Percentiles rank a stretch among this genome's conserved stretches.
phyloP scores from a whole-genome alignment of 2,113 vertebrate species.

The Vulpes ferrilata region DNA sequence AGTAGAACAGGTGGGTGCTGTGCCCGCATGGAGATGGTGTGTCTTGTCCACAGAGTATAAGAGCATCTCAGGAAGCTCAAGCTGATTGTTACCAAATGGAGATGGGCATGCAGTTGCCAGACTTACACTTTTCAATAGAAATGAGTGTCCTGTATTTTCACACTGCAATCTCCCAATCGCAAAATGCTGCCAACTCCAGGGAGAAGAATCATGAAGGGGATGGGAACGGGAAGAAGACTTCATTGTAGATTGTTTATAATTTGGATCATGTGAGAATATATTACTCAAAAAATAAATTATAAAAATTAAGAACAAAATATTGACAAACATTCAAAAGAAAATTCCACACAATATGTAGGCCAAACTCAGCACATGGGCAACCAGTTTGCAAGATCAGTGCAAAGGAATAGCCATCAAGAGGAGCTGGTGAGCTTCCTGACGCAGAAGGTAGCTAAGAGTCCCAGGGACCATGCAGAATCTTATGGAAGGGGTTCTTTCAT shows the following conservation, averaged over 20 bases:
- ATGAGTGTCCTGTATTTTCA: background rate
- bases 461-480: background rate
- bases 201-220: background rate
- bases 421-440: background rate
- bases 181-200: background rate
- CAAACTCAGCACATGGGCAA: background rate
- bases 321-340: background rate
- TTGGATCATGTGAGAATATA: background rate
- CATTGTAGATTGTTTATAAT: background rate
- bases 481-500: background rate
- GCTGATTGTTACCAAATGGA: background rate
- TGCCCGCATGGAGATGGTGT: background rate
- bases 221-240: background rate
- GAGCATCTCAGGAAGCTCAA: background rate
- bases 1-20: background rate
- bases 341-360: background rate
- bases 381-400: background rate
- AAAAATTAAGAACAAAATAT: conserved; percentile 13
- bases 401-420: background rate
- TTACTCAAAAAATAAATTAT: background rate
- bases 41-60: background rate
- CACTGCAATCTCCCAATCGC: background rate
- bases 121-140: background rate
- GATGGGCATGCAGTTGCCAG: background rate
- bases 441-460: background rate